A percentile compares a stretch with the other conserved stretches of the same genome.
phyloP scores from a whole-genome alignment of 2,113 vertebrate genomes.

The Lasiurus borealis region DNA sequence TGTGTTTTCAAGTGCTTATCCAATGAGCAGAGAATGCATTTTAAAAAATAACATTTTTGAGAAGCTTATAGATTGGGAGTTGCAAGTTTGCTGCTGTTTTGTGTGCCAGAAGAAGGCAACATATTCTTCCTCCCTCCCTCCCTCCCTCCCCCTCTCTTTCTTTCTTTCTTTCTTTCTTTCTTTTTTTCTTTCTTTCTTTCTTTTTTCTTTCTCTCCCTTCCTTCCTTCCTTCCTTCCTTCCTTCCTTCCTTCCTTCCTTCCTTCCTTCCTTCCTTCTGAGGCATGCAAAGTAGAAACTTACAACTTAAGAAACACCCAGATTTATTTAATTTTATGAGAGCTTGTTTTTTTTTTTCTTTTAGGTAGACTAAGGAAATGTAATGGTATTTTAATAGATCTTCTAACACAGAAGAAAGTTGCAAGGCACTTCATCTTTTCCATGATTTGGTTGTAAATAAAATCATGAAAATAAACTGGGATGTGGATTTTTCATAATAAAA shows the following conservation, averaged over 20 bases:
- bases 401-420: neutral
- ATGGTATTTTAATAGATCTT: slow-evolving; percentile 8
- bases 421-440: neutral
- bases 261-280: too few relatives aligned
- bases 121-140: too few relatives aligned
- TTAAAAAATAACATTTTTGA: slow-evolving; percentile 64
- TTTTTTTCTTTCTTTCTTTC: too few relatives aligned
- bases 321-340: slow-evolving; percentile 55
- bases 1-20: slow-evolving; percentile 61
- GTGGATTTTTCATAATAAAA: slow-evolving; percentile 1
- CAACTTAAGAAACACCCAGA: neutral
- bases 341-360: slow-evolving; percentile 45
- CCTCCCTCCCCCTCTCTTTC: too few relatives aligned
- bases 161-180: too few relatives aligned
- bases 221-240: too few relatives aligned
- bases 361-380: slow-evolving; percentile 46
- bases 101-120: neutral
- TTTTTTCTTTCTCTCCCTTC: slow-evolving; percentile 4
- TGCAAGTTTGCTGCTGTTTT: too few relatives aligned
- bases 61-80: too few relatives aligned
- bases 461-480: slow-evolving; percentile 12
- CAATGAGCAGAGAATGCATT: slow-evolving; percentile 42
- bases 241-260: too few relatives aligned
- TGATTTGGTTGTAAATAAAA: slow-evolving; percentile 52
- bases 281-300: slow-evolving; percentile 54